Percentiles rank a stretch among this genome's conserved stretches.
Conservation (phyloP, 2,888 invertebrate species). For the Sisyra nigra region DNA sequence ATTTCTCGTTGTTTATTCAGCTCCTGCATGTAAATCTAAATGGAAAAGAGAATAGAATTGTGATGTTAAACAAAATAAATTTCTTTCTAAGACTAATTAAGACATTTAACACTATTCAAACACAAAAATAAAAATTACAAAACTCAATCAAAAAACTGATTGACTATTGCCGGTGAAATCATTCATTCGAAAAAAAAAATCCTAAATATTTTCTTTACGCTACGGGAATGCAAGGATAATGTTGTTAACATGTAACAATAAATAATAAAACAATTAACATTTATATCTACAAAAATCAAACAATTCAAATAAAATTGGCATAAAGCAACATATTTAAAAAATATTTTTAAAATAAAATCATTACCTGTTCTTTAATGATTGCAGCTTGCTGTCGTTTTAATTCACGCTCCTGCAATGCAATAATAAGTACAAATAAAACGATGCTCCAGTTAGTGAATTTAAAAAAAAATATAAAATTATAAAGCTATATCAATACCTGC, state of each 20-base stretch:
- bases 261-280: background rate
- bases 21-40: slow-evolving; percentile 79
- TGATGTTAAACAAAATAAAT: slow-evolving; percentile 8
- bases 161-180: background rate
- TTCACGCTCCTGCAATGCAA: slow-evolving; percentile 71
- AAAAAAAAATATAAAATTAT: background rate
- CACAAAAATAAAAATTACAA: background rate
- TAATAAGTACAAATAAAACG: slow-evolving; percentile 6
- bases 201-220: background rate
- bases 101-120: background rate
- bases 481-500: slow-evolving; percentile 42
- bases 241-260: slow-evolving; percentile 7
- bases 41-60: slow-evolving; percentile 27
- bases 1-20: slow-evolving; percentile 75
- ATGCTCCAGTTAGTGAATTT: background rate
- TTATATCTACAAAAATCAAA: background rate
- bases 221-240: background rate
- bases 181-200: background rate
- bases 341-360: slow-evolving; percentile 18
- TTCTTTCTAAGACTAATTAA: background rate
- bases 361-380: slow-evolving; percentile 81
- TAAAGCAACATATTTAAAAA: slow-evolving; percentile 11
- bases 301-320: slow-evolving; percentile 1
- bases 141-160: no score
- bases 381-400: slow-evolving; percentile 79